These are phyloP conservation scores for Cliona cf. orientalis DNA, from an alignment of 37 sponge, comb jelly and placozoan genomes.

Conservation along the genomic window DNA sequence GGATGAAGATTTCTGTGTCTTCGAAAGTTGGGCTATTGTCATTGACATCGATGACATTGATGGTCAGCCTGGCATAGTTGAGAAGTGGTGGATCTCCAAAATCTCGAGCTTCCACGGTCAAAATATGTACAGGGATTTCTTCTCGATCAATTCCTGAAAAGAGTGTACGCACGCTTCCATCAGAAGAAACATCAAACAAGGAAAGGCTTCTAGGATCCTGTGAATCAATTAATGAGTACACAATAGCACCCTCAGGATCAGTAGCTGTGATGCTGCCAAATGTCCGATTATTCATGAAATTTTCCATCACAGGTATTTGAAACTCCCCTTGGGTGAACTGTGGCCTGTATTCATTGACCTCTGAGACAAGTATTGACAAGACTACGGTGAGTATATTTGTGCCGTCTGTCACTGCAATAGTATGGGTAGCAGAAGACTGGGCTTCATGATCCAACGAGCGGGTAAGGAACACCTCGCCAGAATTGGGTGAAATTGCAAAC, in stretches of 20 bases:
- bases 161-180: neutral
- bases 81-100: conserved; percentile 23
- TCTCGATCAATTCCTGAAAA: conserved; percentile 50
- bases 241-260: conserved; percentile 34
- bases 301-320: conserved; percentile 28
- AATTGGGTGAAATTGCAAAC: conserved; percentile 42
- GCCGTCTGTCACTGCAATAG: conserved; percentile 33
- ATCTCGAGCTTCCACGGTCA: conserved; percentile 58
- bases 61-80: conserved; percentile 39
- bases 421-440: neutral
- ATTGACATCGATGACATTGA: conserved; percentile 72
- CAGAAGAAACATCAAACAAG: conserved; percentile 18
- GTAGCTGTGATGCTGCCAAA: conserved; percentile 34
- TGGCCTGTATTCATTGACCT: conserved; percentile 70
- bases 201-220: neutral
- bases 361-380: conserved; percentile 17
- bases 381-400: neutral
- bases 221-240: conserved; percentile 51
- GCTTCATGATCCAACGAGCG: conserved; percentile 27
- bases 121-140: conserved; percentile 16
- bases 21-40: conserved; percentile 67
- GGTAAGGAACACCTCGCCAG: conserved; percentile 58
- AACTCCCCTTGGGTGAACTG: conserved; percentile 6
- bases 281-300: neutral
- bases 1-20: conserved; percentile 28